phyloP scores from a whole-genome alignment of 2,113 vertebrate genomes.

The Brienomyrus longianalis region DNA sequence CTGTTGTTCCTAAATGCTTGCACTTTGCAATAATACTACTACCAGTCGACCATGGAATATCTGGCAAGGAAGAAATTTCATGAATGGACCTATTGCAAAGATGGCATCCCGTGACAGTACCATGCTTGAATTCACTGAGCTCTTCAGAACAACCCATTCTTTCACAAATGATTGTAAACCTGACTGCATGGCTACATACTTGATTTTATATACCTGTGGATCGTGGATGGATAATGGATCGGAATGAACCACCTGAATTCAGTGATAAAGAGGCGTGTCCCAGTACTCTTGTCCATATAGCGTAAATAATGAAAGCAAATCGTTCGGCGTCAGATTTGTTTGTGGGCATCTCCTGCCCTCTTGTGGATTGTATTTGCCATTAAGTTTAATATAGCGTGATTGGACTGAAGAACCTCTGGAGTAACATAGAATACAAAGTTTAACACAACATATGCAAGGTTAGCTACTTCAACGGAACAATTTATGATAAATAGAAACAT shows the following conservation, averaged over 20 bases:
- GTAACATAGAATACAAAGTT: neutral
- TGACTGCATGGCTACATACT: neutral
- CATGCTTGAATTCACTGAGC: neutral
- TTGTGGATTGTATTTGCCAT: conserved; percentile 13
- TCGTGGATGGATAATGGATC: too few species aligned
- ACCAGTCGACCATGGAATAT: too few species aligned
- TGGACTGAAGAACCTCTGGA: neutral
- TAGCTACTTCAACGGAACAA: neutral
- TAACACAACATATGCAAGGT: neutral
- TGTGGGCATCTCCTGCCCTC: conserved; percentile 28
- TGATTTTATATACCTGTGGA: neutral
- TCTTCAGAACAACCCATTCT: neutral
- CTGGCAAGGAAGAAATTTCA: too few species aligned
- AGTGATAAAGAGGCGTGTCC: neutral
- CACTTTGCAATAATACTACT: too few species aligned
- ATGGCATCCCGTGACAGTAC: neutral
- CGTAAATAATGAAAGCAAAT: neutral
- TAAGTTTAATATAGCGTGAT: neutral
- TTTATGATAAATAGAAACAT: neutral
- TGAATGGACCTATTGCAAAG: neutral
- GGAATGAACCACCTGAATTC: neutral
- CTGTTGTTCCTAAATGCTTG: too few species aligned
- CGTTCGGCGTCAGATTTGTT: neutral
- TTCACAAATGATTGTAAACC: neutral
- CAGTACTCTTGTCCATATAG: neutral